Conservation (phyloP, 1,140 invertebrate genomes). For the Matsumurasca onukii region DNA sequence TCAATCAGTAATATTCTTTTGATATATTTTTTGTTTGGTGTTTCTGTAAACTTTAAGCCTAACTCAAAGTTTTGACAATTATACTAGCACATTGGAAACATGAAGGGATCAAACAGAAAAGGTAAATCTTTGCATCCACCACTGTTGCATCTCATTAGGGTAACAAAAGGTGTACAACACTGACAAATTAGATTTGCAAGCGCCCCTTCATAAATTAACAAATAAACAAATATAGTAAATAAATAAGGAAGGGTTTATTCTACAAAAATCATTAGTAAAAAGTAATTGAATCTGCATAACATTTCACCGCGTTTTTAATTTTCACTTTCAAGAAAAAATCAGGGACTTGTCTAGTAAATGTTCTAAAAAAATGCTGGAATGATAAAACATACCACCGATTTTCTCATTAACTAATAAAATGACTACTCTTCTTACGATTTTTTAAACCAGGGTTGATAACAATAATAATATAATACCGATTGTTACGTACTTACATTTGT, state of each 20-base stretch:
- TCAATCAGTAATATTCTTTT: no score
- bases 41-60: no score
- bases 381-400: background rate
- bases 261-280: no score
- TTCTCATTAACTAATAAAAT: background rate
- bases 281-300: background rate
- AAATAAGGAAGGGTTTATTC: no score
- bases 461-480: no score
- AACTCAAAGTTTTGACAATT: no score
- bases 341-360: background rate
- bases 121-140: background rate
- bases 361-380: background rate
- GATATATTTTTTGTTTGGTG: no score
- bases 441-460: background rate
- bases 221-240: background rate
- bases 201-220: background rate
- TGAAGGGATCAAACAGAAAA: background rate
- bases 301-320: background rate
- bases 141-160: slow-evolving; percentile 7
- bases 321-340: background rate
- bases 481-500: no score
- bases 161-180: background rate
- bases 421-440: background rate
- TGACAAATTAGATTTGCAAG: slow-evolving; percentile 7
- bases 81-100: no score